phyloP scores from a whole-genome alignment of 2,888 invertebrate genomes.

The Anoplius nigerrimus region DNA sequence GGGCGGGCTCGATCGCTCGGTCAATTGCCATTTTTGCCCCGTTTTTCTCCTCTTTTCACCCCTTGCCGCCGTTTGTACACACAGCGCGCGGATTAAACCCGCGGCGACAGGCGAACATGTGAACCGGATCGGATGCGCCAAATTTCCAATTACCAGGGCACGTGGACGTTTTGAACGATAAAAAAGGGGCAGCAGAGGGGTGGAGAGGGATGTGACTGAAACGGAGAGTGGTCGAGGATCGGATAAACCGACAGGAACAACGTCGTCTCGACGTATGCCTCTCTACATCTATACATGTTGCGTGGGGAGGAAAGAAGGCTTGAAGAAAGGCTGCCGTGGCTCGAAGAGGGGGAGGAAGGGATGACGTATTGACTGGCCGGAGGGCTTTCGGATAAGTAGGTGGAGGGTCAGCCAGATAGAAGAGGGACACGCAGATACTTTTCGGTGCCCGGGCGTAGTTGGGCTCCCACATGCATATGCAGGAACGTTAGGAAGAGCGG shows the following conservation, averaged over 20 bases:
- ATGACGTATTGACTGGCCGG: background rate
- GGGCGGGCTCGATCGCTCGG: constrained; percentile 34
- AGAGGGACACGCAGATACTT: too few relatives aligned
- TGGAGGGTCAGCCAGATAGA: too few relatives aligned
- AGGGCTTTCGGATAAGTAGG: background rate
- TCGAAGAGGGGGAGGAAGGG: constrained; percentile 35
- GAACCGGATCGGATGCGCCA: constrained; percentile 50
- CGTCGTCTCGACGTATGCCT: constrained; percentile 7
- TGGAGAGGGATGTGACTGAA: background rate
- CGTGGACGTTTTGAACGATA: constrained; percentile 41
- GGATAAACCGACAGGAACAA: constrained; percentile 5
- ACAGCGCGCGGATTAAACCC: constrained; percentile 43
- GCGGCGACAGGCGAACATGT: constrained; percentile 31
- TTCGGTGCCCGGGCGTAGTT: background rate
- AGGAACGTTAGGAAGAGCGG: background rate
- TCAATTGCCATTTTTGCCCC: constrained; percentile 37
- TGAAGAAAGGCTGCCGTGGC: constrained; percentile 39
- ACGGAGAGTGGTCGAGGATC: background rate
- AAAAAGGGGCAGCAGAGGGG: constrained; percentile 23
- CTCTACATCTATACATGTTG: too few relatives aligned
- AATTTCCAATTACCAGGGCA: constrained; percentile 56
- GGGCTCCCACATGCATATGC: too few relatives aligned
- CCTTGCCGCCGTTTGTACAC: constrained; percentile 27
- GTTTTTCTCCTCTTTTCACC: constrained; percentile 13
- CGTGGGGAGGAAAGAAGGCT: constrained; percentile 14